Conservation (phyloP, 1,140 invertebrate genomes). For the Wasmannia auropunctata region DNA sequence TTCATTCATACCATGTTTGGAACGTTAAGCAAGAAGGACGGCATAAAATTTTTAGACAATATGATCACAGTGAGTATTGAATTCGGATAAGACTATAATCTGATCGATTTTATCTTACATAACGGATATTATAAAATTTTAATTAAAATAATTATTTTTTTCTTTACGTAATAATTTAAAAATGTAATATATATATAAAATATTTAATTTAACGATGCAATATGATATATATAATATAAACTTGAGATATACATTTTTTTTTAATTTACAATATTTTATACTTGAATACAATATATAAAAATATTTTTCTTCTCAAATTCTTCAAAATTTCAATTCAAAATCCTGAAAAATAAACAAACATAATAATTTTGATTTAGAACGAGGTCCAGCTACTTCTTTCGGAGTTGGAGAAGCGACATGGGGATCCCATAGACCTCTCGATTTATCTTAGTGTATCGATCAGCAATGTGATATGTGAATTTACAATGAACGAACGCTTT, state of each 20-base stretch:
- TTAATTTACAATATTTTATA: background rate
- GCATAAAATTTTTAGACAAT: slow-evolving; percentile 93
- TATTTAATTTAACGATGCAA: background rate
- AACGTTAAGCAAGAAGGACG: slow-evolving; percentile 95
- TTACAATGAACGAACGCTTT: slow-evolving; percentile 95
- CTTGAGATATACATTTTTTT: background rate
- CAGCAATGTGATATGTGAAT: slow-evolving; percentile 96
- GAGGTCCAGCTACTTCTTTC: slow-evolving; percentile 92
- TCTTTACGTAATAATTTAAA: too few species aligned
- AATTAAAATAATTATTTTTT: background rate
- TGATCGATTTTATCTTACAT: background rate
- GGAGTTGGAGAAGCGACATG: slow-evolving; percentile 87
- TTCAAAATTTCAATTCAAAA: background rate
- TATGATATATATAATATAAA: background rate
- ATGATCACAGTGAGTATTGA: slow-evolving; percentile 91
- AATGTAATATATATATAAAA: background rate
- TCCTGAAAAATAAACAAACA: background rate
- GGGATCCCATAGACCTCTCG: slow-evolving; percentile 88
- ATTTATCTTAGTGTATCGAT: slow-evolving; percentile 92
- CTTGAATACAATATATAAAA: background rate
- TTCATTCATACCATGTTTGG: slow-evolving; percentile 96
- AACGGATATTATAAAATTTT: background rate
- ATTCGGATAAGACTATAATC: background rate
- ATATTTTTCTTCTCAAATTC: background rate
- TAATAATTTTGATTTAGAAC: slow-evolving; percentile 83